Evolutionary conservation across 23 tunicate species (phyloP), one percentile per base, ranked within the genome.

Genomic region (Ciona savignyi): DNA sequence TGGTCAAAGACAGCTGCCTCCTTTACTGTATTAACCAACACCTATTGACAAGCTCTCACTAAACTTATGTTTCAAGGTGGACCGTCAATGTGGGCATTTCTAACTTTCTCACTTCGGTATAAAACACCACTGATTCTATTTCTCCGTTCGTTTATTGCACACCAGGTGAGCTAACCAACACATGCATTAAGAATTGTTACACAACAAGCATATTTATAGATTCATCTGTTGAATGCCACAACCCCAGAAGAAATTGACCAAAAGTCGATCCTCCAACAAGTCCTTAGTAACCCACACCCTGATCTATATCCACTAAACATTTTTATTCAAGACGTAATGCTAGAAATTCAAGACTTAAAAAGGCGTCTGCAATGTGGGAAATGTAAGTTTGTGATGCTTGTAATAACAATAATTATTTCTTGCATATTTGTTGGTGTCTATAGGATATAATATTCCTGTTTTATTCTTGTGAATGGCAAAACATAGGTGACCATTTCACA

Each of bases 41-140:
- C n/a, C n/a, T n/a, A n/a, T n/a, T n/a, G n/a, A n/a, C n/a, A n/a
- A n/a, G n/a, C n/a, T n/a, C n/a, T n/a, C n/a, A n/a, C n/a, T n/a
- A n/a, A n/a, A n/a, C n/a, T n/a, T n/a, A n/a, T n/a, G 27, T 77
- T 62, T 65, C 23, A 75, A 90, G 97, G 51, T 29, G 80, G 77
- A 34, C 28, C 81, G 22, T 67, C 74, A 0, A 30, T 74, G 9
- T 78, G 89, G 81, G 30, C 63, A 20, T 79, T 90, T 22, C 48
- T 90, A 35, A 35, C 35, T 11, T 90, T 83, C 35, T 34, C 83
- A 31, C 68, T 90, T 82, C 62, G 63, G 27, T 71, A 78, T 68
- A 83, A 83, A 30, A 90, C 97, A 20, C 97, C 97, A 1, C 51
- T 90, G 70, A 27, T 83, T 32, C 49, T 78, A 19, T 67, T 70